Evolutionary conservation across 2,888 invertebrate genomes (phyloP).

Genomic region (Acleris laterana): DNA sequence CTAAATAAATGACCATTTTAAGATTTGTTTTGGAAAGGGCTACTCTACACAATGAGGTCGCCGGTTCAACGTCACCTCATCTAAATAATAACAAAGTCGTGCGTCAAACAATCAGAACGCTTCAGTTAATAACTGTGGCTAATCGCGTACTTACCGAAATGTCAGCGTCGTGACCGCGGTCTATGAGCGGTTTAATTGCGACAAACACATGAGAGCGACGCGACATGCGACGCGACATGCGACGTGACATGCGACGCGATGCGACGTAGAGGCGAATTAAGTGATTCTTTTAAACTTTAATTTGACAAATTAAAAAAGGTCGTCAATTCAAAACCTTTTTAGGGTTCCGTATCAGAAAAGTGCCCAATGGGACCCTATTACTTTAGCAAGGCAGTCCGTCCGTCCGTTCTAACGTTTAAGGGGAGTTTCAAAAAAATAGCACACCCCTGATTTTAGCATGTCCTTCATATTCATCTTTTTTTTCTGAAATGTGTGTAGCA

Average conservation of each 20-base stretch:
- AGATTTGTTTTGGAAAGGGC: too few species aligned
- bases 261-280: too few species aligned
- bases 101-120: constrained; percentile 17
- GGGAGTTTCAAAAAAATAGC: too few species aligned
- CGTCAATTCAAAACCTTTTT: background rate
- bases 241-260: constrained; percentile 10
- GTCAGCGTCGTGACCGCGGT: constrained; percentile 30
- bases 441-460: too few species aligned
- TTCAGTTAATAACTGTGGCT: constrained; percentile 25
- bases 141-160: constrained; percentile 29
- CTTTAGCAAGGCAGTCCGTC: too few species aligned
- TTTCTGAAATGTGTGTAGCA: too few species aligned
- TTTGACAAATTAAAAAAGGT: background rate
- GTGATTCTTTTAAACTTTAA: too few species aligned
- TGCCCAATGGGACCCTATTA: too few species aligned
- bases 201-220: background rate
- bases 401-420: too few species aligned
- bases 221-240: constrained; percentile 13
- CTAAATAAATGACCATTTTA: too few species aligned
- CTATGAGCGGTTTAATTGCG: constrained; percentile 10
- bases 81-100: constrained; percentile 23
- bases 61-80: background rate
- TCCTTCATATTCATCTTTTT: too few species aligned
- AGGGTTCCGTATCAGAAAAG: too few species aligned
- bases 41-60: background rate